These are phyloP conservation scores for Karalla daura DNA, from an alignment of 2,797 vertebrate genomes.

Conservation along the genomic window DNA sequence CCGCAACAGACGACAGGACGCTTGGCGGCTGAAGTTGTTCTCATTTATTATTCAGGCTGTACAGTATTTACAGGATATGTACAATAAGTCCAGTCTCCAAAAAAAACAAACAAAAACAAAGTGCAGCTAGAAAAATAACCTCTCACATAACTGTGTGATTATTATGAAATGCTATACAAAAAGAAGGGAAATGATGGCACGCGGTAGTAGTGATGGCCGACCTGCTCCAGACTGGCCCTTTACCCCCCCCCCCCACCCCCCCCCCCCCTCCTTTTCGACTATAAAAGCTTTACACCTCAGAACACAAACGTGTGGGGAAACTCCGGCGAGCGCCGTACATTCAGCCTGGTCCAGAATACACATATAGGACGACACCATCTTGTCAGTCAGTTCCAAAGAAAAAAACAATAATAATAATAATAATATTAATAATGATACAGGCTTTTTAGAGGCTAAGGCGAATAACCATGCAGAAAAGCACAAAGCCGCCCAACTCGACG, in stretches of 20 bases:
- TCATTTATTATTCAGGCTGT: conserved; percentile 36
- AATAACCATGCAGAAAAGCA: conserved; percentile 30
- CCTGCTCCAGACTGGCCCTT: conserved; percentile 35
- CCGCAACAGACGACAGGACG: background rate
- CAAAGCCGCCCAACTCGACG: conserved; percentile 1
- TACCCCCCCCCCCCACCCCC: no score
- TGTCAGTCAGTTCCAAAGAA: conserved; percentile 17
- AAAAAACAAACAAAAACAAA: no score
- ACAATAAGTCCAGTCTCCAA: conserved; percentile 56
- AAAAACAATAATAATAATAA: background rate
- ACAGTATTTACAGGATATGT: conserved; percentile 66
- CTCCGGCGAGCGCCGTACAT: conserved; percentile 3
- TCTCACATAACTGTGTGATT: conserved; percentile 51
- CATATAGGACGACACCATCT: conserved; percentile 24
- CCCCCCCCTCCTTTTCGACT: no score
- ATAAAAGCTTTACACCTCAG: conserved; percentile 14
- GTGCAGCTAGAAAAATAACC: conserved; percentile 74
- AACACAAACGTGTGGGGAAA: background rate
- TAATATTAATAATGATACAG: background rate
- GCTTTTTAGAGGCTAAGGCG: background rate
- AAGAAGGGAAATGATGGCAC: conserved; percentile 42
- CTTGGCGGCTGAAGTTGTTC: background rate
- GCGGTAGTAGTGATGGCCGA: conserved; percentile 21
- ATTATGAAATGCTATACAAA: conserved; percentile 40
- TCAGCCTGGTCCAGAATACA: conserved; percentile 39